phyloP scores from a whole-genome alignment of 2,797 vertebrate species.

The Vireo griseus region DNA sequence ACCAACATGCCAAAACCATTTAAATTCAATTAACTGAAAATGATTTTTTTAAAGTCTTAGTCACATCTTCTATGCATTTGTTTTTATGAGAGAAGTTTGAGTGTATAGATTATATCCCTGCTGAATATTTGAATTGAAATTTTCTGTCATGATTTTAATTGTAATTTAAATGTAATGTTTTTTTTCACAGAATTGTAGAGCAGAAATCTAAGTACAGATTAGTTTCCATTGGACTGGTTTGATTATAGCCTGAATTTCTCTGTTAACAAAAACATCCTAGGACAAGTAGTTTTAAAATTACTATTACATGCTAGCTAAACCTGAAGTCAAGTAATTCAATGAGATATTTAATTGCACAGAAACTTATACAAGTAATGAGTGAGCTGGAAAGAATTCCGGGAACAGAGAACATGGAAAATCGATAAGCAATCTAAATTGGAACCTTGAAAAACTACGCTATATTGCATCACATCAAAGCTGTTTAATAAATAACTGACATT shows the following conservation, averaged over 20 bases:
- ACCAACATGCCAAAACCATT: background rate
- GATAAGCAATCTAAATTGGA: background rate
- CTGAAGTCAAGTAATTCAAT: background rate
- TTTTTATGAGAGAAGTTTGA: background rate
- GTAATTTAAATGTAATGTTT: background rate
- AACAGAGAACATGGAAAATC: background rate
- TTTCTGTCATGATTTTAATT: background rate
- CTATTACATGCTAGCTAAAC: background rate
- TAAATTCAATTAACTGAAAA: background rate
- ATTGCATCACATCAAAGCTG: background rate
- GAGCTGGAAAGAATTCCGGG: background rate
- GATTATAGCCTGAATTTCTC: background rate
- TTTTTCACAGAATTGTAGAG: background rate
- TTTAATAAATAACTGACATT: background rate
- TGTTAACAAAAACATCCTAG: background rate
- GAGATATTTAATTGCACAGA: background rate
- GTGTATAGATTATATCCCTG: background rate
- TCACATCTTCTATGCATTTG: background rate
- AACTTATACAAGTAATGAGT: background rate
- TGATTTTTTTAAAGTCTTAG: background rate
- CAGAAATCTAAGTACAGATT: background rate
- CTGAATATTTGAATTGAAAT: background rate
- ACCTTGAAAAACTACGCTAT: background rate
- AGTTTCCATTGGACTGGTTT: background rate
- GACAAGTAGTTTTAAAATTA: background rate